Conservation (phyloP, 2,888 invertebrate species). For the Ormyrus labotus region DNA sequence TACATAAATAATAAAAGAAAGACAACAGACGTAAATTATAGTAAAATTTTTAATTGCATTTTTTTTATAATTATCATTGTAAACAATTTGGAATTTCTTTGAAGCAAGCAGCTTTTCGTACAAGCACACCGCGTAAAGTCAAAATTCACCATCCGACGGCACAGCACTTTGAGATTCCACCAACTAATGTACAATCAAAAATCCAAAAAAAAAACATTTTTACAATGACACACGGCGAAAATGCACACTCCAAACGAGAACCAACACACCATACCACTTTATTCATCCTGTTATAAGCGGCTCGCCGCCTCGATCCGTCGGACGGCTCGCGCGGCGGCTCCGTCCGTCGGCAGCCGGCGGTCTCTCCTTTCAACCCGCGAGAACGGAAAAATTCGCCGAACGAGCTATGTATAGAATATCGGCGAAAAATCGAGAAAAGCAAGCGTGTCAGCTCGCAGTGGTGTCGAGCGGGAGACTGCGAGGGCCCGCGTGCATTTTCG, state of each 20-base stretch:
- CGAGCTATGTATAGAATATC: neutral
- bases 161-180: too few relatives aligned
- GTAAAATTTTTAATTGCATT: too few relatives aligned
- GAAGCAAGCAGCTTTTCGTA: too few relatives aligned
- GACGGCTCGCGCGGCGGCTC: constrained; percentile 2
- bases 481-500: constrained; percentile 50
- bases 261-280: neutral
- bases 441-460: constrained; percentile 56
- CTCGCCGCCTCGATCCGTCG: neutral
- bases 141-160: constrained; percentile 1
- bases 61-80: too few relatives aligned
- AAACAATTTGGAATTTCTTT: too few relatives aligned
- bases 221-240: neutral
- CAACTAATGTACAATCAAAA: neutral
- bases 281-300: neutral
- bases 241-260: neutral
- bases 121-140: neutral
- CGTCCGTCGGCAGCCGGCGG: constrained; percentile 10
- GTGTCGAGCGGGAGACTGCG: constrained; percentile 59
- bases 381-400: neutral
- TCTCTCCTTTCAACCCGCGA: neutral
- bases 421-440: constrained; percentile 25
- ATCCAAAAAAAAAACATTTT: neutral
- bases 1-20: too few relatives aligned
- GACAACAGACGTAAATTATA: too few relatives aligned